Evolutionary conservation across 2,797 vertebrate genomes (phyloP).

Genomic region (Callimico goeldii): DNA sequence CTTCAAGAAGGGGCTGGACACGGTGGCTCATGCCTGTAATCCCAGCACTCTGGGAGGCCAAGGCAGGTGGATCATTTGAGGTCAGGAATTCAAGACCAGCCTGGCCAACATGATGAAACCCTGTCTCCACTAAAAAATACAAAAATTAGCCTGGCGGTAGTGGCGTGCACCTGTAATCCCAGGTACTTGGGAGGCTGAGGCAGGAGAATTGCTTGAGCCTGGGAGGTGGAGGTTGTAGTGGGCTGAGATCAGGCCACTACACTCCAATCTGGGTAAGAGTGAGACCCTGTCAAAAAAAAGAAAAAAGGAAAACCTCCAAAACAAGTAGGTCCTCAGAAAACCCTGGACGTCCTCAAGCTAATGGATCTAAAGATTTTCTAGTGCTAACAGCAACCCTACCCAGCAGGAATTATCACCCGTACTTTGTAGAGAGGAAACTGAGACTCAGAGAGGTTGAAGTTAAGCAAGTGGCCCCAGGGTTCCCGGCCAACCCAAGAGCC

Average conservation of each 20-base stretch:
- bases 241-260: not conserved
- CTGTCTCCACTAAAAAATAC: not conserved
- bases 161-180: fast-evolving
- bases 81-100: not conserved
- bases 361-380: not conserved
- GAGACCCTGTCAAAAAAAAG: not conserved
- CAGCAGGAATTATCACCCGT: not conserved
- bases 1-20: not conserved
- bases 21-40: not conserved
- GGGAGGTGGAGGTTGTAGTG: not conserved
- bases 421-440: not conserved
- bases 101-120: not conserved
- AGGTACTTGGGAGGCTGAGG: not conserved
- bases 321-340: not conserved
- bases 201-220: not conserved
- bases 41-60: not conserved
- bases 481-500: not conserved
- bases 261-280: not conserved
- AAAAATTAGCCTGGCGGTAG: not conserved
- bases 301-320: not conserved
- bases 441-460: not conserved
- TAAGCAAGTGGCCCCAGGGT: too few relatives aligned
- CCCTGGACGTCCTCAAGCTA: not conserved
- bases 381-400: not conserved
- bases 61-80: not conserved